Evolutionary conservation across 2,797 vertebrate species (phyloP).

Genomic region (Falco concolor): DNA sequence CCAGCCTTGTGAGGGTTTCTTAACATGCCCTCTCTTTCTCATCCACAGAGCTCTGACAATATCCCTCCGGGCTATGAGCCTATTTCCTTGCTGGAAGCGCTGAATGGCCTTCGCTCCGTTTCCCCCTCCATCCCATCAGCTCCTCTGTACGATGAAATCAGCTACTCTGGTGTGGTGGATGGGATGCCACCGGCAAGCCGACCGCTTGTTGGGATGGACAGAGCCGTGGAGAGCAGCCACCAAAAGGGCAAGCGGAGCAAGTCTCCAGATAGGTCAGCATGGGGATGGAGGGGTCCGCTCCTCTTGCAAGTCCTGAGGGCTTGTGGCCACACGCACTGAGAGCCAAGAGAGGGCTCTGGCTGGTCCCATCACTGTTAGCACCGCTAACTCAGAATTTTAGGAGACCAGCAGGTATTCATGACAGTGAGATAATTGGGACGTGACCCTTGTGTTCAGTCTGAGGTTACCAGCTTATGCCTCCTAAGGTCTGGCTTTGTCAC

Average conservation of each 20-base stretch:
- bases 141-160: conserved; percentile 93
- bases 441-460: background rate
- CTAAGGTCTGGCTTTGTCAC: background rate
- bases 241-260: conserved; percentile 92
- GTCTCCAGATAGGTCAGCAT: conserved; percentile 90
- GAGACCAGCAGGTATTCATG: background rate
- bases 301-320: background rate
- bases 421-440: background rate
- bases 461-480: background rate
- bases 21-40: background rate
- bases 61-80: conserved; percentile 95
- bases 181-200: conserved; percentile 73
- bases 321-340: rapidly evolving
- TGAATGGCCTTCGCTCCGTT: conserved; percentile 88
- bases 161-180: conserved; percentile 84
- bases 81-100: conserved; percentile 92
- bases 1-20: background rate
- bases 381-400: background rate
- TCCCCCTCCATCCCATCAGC: conserved; percentile 87
- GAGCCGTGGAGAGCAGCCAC: conserved; percentile 81
- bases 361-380: background rate
- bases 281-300: rapidly evolving
- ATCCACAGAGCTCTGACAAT: conserved; percentile 86
- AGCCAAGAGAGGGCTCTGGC: background rate
- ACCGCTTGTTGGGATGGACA: conserved; percentile 82